Conservation (phyloP, 2,113 vertebrate genomes). For the Hyla sarda region DNA sequence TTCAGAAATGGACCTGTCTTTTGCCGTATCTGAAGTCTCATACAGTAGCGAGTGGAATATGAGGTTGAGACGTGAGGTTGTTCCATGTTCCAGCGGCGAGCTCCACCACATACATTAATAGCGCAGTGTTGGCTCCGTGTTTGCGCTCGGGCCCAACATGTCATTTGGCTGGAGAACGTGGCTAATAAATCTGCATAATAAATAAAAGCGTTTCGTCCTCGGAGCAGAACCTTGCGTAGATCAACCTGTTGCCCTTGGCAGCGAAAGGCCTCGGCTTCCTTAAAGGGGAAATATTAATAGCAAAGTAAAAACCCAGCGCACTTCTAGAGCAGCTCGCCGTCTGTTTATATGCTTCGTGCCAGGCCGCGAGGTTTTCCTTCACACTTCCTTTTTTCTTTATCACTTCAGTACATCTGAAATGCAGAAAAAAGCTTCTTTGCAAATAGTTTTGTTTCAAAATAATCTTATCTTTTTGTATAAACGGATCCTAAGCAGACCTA, state of each 20-base stretch:
- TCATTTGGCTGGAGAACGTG: conserved; percentile 19
- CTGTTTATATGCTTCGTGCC: background rate
- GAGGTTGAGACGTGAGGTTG: conserved; percentile 29
- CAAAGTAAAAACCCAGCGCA: background rate
- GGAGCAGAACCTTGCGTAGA: conserved; percentile 14
- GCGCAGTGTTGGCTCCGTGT: conserved; percentile 39
- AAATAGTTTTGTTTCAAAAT: background rate
- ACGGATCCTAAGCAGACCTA: background rate
- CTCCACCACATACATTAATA: conserved; percentile 33
- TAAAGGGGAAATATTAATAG: conserved; percentile 4
- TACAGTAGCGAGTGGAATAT: conserved; percentile 39
- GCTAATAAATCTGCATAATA: conserved; percentile 14
- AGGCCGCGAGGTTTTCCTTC: background rate
- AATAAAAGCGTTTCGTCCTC: conserved; percentile 13
- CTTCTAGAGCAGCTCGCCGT: background rate
- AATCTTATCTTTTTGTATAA: background rate
- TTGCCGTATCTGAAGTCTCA: background rate
- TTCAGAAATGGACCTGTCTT: conserved; percentile 18
- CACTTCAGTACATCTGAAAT: background rate
- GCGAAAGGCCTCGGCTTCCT: background rate
- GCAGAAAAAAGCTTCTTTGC: background rate
- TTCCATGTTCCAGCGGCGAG: conserved; percentile 30
- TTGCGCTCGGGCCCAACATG: background rate
- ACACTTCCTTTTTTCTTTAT: background rate
- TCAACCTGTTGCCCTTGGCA: conserved; percentile 28